Conservation (phyloP, 2,888 invertebrate genomes). For the Papilio gigon region DNA sequence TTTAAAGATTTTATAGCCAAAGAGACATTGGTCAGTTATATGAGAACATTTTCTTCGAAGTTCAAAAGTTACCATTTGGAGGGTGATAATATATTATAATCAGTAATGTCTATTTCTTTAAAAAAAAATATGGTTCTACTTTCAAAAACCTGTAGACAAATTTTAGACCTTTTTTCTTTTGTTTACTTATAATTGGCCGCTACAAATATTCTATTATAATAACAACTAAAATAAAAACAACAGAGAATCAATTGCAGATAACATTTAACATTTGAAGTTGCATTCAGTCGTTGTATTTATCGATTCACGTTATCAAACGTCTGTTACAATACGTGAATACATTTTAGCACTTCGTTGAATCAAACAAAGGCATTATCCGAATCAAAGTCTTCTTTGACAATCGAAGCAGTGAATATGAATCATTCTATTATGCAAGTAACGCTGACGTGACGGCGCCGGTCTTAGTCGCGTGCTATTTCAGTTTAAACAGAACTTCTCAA, state of each 20-base stretch:
- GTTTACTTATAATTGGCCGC: too few species aligned
- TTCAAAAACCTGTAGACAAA: too few species aligned
- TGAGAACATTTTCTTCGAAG: too few species aligned
- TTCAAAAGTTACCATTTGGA: too few species aligned
- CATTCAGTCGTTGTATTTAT: neutral
- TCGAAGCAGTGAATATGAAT: constrained; percentile 38
- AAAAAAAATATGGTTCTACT: too few species aligned
- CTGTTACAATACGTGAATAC: constrained; percentile 15
- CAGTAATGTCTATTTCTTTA: too few species aligned
- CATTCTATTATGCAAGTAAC: constrained; percentile 39
- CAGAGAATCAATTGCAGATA: neutral
- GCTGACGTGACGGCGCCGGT: constrained; percentile 32
- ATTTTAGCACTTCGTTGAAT: constrained; percentile 26
- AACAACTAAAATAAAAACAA: neutral
- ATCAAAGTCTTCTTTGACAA: constrained; percentile 30
- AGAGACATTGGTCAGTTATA: too few species aligned
- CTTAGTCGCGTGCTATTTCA: constrained; percentile 40
- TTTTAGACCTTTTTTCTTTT: too few species aligned
- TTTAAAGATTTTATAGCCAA: too few species aligned
- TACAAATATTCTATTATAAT: neutral
- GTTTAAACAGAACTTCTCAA: constrained; percentile 34
- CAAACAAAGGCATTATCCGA: constrained; percentile 36
- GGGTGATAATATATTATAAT: too few species aligned
- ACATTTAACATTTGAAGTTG: neutral
- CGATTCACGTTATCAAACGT: neutral